Conservation (phyloP, 2,113 vertebrate species). For the Cyprinodon variegatus region DNA sequence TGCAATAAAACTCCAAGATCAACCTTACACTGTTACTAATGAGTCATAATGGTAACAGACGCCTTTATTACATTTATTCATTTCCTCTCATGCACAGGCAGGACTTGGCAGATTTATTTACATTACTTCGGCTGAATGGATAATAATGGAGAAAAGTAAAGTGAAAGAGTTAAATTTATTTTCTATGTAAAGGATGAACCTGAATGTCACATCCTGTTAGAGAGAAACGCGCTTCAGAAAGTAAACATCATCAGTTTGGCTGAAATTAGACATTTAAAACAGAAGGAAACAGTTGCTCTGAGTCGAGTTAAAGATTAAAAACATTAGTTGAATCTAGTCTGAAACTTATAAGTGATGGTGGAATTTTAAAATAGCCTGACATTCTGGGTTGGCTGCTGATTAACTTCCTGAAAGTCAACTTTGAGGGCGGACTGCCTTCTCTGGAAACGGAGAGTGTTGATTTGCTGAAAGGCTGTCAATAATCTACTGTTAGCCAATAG, state of each 20-base stretch:
- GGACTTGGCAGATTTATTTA: background rate
- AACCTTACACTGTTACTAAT: background rate
- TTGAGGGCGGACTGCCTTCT: conserved; percentile 5
- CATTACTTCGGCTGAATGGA: background rate
- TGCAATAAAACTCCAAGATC: background rate
- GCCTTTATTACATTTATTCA: background rate
- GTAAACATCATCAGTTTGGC: background rate
- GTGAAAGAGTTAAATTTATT: background rate
- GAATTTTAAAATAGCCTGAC: conserved; percentile 13
- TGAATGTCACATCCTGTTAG: background rate
- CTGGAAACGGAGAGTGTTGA: background rate
- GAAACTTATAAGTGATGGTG: background rate
- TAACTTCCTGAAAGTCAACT: conserved; percentile 63
- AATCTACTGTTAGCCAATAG: conserved; percentile 28
- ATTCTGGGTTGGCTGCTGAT: conserved; percentile 34
- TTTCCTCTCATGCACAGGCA: background rate
- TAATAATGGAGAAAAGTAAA: background rate
- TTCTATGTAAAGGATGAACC: background rate
- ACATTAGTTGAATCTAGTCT: background rate
- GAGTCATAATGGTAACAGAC: background rate
- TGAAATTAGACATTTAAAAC: background rate
- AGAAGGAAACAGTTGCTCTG: background rate
- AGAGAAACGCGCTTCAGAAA: background rate
- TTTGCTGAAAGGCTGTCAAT: conserved; percentile 41
- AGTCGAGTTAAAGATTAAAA: background rate